These are phyloP conservation scores for Limnothrissa miodon DNA, from an alignment of 2,113 vertebrate genomes.

Conservation along the genomic window DNA sequence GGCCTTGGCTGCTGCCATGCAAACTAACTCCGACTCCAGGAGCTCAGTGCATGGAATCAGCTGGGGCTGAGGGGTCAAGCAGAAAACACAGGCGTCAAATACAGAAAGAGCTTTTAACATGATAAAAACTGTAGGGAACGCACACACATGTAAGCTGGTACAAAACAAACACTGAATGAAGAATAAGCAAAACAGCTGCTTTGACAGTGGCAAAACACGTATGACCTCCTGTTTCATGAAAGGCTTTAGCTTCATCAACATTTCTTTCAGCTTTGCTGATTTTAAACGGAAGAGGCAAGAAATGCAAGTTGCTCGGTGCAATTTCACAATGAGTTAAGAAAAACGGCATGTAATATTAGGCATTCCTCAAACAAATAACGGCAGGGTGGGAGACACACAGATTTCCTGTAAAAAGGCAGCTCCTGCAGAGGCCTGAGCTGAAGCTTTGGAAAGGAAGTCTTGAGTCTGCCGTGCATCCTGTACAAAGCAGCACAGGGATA, in stretches of 20 bases:
- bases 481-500: constrained; percentile 36
- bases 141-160: neutral
- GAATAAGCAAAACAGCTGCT: neutral
- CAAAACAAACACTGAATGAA: neutral
- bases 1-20: constrained; percentile 18
- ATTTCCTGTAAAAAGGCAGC: constrained; percentile 34
- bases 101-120: neutral
- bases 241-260: neutral
- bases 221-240: neutral
- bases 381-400: neutral
- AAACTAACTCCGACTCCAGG: constrained; percentile 42
- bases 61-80: constrained; percentile 47
- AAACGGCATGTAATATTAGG: neutral
- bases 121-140: neutral
- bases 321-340: neutral
- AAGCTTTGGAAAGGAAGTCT: constrained; percentile 57
- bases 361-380: neutral
- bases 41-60: constrained; percentile 65
- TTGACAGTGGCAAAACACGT: neutral
- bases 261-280: neutral
- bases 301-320: neutral
- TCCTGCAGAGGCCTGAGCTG: constrained; percentile 34
- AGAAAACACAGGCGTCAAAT: neutral
- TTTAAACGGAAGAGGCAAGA: neutral
- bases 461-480: constrained; percentile 66